phyloP scores from a whole-genome alignment of 2,888 invertebrate species.

The Branchipolynoe longqiensis region DNA sequence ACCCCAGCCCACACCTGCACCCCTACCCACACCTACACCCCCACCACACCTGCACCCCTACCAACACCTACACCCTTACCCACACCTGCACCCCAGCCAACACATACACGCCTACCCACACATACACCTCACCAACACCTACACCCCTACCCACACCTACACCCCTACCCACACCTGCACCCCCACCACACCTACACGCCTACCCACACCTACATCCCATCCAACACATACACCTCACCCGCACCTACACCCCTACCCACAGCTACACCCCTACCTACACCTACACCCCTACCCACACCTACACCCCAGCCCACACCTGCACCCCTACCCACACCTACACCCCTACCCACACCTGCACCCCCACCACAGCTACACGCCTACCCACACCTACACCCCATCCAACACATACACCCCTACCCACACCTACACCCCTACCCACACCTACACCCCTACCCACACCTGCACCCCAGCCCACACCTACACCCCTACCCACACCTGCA shows the following conservation, averaged over 20 bases:
- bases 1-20: background rate
- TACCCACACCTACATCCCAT: background rate
- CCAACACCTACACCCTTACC: background rate
- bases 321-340: background rate
- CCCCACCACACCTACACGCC: background rate
- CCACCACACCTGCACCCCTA: background rate
- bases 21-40: background rate
- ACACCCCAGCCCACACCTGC: background rate
- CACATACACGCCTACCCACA: background rate
- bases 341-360: background rate
- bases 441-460: background rate
- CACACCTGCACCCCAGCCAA: background rate
- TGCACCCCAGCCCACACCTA: background rate
- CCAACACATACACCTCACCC: background rate
- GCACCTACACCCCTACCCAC: background rate
- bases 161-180: background rate
- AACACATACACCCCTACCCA: background rate
- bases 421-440: background rate
- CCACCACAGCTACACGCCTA: background rate
- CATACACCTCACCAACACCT: background rate
- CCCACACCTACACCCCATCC: background rate
- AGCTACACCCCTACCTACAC: background rate
- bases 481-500: background rate
- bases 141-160: background rate
- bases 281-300: background rate